phyloP scores from a whole-genome alignment of 2,797 vertebrate species.

The Tangara arthus region DNA sequence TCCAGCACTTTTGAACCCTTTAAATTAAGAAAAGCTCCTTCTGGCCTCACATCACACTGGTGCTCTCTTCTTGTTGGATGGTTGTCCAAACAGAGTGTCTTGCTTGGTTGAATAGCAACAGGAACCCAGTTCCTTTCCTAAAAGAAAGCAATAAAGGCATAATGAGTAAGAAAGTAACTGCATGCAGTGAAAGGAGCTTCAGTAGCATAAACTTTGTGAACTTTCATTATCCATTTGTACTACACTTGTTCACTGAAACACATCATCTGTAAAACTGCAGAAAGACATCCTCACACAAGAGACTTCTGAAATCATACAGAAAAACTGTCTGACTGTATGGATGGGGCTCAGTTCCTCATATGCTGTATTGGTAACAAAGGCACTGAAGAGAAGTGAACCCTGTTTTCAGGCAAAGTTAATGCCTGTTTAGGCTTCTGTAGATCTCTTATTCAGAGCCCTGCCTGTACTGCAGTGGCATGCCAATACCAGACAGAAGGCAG shows the following conservation, averaged over 20 bases:
- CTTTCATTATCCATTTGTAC: constrained; percentile 12
- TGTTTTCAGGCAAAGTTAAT: neutral
- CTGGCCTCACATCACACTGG: neutral
- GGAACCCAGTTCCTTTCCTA: neutral
- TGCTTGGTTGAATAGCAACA: neutral
- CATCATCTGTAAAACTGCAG: neutral
- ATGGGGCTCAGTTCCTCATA: neutral
- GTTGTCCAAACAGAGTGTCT: neutral
- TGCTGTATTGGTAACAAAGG: neutral
- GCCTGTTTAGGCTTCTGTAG: neutral
- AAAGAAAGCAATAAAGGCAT: neutral
- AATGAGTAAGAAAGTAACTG: constrained; percentile 20
- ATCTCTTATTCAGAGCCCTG: neutral
- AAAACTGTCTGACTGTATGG: neutral
- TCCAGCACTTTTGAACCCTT: neutral
- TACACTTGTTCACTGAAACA: neutral
- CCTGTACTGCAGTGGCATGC: neutral
- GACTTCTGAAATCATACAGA: neutral
- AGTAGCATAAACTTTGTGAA: constrained; percentile 7
- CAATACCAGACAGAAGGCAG: neutral
- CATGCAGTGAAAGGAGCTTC: neutral
- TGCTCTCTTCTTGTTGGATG: neutral
- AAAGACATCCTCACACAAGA: neutral
- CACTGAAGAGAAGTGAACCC: neutral
- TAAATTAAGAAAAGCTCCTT: neutral